Percentiles rank a stretch among this genome's conserved stretches.
Evolutionary conservation across 1,140 invertebrate species (phyloP).

Genomic region (Drosophila nasuta): DNA sequence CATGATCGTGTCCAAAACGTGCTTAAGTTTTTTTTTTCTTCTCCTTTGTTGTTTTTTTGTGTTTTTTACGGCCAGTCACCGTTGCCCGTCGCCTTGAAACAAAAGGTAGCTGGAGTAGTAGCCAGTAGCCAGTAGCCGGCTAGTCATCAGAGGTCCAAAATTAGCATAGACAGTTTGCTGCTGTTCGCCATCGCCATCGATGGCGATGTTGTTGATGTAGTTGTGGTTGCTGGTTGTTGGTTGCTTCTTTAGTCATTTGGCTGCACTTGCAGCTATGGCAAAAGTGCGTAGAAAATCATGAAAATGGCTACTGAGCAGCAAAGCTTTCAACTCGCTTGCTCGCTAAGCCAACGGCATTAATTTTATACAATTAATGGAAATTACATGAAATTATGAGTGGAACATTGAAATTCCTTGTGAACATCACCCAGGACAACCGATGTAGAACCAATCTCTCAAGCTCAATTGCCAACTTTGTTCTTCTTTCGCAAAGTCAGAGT

Average conservation of each 20-base stretch:
- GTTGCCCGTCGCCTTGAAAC: constrained; percentile 55
- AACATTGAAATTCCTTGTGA: constrained; percentile 82
- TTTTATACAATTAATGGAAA: constrained; percentile 81
- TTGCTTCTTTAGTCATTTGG: constrained; percentile 18
- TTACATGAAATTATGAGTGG: constrained; percentile 82
- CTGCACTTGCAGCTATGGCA: constrained; percentile 64
- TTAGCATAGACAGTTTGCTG: constrained; percentile 72
- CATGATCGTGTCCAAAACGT: constrained; percentile 66
- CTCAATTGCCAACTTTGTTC: constrained; percentile 38
- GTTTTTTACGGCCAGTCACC: constrained; percentile 15
- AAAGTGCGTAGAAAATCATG: constrained; percentile 82
- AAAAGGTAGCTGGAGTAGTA: constrained; percentile 61
- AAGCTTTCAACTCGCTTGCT: constrained; percentile 13
- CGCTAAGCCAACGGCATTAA: constrained; percentile 59
- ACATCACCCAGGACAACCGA: constrained; percentile 76
- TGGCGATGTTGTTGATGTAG: constrained; percentile 3
- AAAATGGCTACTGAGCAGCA: constrained; percentile 74
- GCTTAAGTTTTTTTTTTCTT: constrained; percentile 38
- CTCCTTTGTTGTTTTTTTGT: too few relatives aligned
- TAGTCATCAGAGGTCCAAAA: constrained; percentile 71
- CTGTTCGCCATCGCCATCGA: constrained; percentile 29
- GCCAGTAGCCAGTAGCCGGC: constrained; percentile 59
- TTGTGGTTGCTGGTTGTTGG: background rate
- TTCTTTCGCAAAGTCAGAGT: background rate
- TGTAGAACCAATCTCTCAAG: constrained; percentile 46